Percentiles rank a stretch among this genome's conserved stretches.
Evolutionary conservation across 2,113 vertebrate species (phyloP).

Genomic region (Hippocampus barbouri): DNA sequence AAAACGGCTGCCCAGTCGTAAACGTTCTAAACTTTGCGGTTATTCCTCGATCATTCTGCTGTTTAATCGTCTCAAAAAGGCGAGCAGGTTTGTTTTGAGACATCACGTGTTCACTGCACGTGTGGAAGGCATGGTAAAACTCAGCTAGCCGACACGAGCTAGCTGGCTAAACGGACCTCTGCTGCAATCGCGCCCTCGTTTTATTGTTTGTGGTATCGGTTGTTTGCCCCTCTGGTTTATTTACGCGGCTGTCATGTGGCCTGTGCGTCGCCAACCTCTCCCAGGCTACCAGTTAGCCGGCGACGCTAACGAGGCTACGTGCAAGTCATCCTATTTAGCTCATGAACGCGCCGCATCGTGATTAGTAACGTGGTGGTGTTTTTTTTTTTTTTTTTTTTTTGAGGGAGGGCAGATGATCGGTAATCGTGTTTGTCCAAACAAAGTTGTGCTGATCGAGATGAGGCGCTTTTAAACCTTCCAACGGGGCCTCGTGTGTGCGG

Average conservation of each 20-base stretch:
- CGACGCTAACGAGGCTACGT: not conserved
- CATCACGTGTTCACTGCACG: conserved; percentile 76
- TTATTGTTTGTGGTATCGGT: not conserved
- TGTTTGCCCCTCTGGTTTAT: not conserved
- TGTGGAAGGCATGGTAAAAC: conserved; percentile 61
- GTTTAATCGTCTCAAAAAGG: conserved; percentile 1
- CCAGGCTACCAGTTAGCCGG: not conserved
- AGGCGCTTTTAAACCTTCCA: not conserved
- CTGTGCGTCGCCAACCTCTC: not conserved
- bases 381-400: not conserved
- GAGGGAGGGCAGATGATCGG: too few species aligned
- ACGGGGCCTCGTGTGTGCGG: not conserved
- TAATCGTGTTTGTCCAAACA: not conserved
- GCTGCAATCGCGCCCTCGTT: too few species aligned
- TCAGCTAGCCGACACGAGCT: conserved; percentile 13
- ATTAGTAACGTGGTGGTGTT: not conserved
- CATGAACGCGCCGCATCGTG: not conserved
- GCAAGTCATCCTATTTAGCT: conserved; percentile 3
- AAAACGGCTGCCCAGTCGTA: not conserved
- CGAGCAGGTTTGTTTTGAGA: conserved; percentile 57
- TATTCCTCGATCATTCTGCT: not conserved
- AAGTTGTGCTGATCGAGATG: not conserved
- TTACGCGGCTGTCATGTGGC: not conserved
- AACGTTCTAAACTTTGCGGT: not conserved
- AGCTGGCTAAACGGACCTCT: rapidly evolving